phyloP scores from a whole-genome alignment of 2,888 invertebrate genomes.

The Blastobasis adustella region DNA sequence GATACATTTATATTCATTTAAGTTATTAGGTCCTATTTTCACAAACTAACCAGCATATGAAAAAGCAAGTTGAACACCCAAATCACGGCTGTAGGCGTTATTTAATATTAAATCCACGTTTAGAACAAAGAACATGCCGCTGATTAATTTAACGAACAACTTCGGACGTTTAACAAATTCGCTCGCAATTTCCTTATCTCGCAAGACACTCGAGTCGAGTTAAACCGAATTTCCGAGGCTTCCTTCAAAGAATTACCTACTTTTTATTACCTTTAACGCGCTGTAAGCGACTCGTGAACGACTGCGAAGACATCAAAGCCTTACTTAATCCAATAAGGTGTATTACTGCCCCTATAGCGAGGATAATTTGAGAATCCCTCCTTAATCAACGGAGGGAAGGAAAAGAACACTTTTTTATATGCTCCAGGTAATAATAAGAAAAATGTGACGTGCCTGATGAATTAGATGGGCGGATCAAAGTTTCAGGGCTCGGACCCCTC shows the following conservation, averaged over 20 bases:
- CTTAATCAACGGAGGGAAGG: slow-evolving; percentile 51
- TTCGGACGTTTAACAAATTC: not conserved
- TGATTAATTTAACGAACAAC: not conserved
- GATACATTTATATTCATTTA: too few species aligned
- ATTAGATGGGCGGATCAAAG: slow-evolving; percentile 31
- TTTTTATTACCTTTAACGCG: slow-evolving; percentile 60
- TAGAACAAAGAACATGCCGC: not conserved
- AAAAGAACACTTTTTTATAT: slow-evolving; percentile 43
- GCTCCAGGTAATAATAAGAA: slow-evolving; percentile 43
- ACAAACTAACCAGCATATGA: too few species aligned
- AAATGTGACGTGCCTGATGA: slow-evolving; percentile 38
- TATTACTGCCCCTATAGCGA: slow-evolving; percentile 45
- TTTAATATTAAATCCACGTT: not conserved
- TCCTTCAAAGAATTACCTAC: slow-evolving; percentile 56
- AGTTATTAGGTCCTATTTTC: too few species aligned
- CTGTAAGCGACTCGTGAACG: slow-evolving; percentile 43
- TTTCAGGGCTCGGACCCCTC: slow-evolving; percentile 16
- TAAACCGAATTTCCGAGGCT: slow-evolving; percentile 49
- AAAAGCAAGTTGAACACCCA: too few species aligned
- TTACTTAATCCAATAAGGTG: slow-evolving; percentile 65
- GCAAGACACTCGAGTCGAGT: slow-evolving; percentile 30
- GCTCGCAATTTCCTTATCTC: slow-evolving; percentile 4
- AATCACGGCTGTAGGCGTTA: too few species aligned
- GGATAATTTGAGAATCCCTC: slow-evolving; percentile 51
- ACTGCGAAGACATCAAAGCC: slow-evolving; percentile 58